These are phyloP conservation scores for Meda fulgida DNA, from an alignment of 2,797 vertebrate species.

Conservation along the genomic window DNA sequence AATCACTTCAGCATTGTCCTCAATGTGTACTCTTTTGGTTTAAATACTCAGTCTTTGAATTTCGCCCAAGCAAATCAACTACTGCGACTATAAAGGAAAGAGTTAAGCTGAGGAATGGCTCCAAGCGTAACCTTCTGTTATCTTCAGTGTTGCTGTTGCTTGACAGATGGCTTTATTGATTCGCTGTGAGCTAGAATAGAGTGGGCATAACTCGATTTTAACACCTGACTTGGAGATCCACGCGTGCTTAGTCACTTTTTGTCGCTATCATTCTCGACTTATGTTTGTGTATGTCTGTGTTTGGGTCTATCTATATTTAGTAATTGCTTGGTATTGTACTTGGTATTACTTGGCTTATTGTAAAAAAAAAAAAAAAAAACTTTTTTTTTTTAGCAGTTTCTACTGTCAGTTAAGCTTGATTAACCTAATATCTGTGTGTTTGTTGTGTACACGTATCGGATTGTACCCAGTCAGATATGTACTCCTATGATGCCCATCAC, in stretches of 20 bases:
- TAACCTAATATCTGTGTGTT: not conserved
- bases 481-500: slow-evolving; percentile 40
- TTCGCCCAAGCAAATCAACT: not conserved
- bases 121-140: slow-evolving; percentile 35
- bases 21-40: not conserved
- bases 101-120: slow-evolving; percentile 5
- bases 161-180: slow-evolving; percentile 55
- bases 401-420: not conserved
- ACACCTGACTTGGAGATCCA: not conserved
- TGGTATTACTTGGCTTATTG: no score
- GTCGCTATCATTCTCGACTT: not conserved
- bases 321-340: not conserved
- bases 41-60: slow-evolving; percentile 15
- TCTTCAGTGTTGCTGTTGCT: not conserved
- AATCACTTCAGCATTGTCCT: slow-evolving; percentile 50
- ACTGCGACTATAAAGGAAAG: not conserved
- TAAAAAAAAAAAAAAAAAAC: not conserved
- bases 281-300: not conserved
- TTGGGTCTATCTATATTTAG: not conserved
- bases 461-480: slow-evolving; percentile 42
- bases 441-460: not conserved
- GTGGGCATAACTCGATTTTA: slow-evolving; percentile 36
- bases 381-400: not conserved
- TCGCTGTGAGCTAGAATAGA: slow-evolving; percentile 31
- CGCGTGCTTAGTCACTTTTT: not conserved